A percentile compares a stretch with the other conserved stretches of the same genome.
Evolutionary conservation across 2,797 vertebrate genomes (phyloP).

Genomic region (Chrosomus eos): DNA sequence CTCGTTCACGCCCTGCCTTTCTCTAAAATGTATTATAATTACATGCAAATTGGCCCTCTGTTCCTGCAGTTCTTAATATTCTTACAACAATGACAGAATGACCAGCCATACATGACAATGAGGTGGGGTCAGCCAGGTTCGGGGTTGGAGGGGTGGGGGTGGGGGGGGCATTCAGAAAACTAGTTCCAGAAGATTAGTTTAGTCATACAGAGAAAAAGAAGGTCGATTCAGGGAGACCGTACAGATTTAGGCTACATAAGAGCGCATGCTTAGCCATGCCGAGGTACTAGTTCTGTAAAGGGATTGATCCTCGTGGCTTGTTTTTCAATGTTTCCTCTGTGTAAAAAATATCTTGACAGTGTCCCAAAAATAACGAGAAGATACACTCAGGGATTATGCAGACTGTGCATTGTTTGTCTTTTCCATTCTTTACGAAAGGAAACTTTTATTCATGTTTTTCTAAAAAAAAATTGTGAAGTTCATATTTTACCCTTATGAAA

Average conservation of each 20-base stretch:
- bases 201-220: constrained; percentile 18
- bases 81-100: constrained; percentile 60
- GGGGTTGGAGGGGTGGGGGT: constrained; percentile 11
- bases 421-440: background rate
- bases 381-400: background rate
- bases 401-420: background rate
- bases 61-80: constrained; percentile 59
- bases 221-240: constrained; percentile 20
- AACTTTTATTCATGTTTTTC: background rate
- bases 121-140: constrained; percentile 58
- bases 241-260: constrained; percentile 5
- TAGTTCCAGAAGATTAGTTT: constrained; percentile 40
- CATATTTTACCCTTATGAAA: background rate
- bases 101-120: constrained; percentile 66
- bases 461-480: background rate
- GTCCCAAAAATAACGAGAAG: constrained; percentile 4
- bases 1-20: constrained; percentile 51
- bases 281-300: background rate
- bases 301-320: background rate
- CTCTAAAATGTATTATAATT: constrained; percentile 67
- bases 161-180: constrained; percentile 17
- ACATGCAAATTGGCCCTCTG: constrained; percentile 76
- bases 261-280: background rate
- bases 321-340: background rate
- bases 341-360: constrained; percentile 40